These are phyloP conservation scores for Apodemia duryi DNA, from an alignment of 2,888 invertebrate species.

Conservation along the genomic window DNA sequence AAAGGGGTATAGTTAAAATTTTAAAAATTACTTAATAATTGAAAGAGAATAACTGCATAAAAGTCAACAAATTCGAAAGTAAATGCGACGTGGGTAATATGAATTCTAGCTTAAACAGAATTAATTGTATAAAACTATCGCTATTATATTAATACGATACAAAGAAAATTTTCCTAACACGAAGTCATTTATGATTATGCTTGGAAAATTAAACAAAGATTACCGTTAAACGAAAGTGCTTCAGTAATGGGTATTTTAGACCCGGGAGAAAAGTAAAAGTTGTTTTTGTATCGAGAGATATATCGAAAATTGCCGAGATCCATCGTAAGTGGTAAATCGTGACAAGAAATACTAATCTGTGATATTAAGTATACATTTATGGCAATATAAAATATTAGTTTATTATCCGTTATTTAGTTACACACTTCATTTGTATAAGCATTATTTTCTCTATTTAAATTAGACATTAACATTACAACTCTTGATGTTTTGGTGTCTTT, in stretches of 20 bases:
- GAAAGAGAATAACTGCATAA: too few species aligned
- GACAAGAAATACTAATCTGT: neutral
- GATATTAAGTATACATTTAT: slow-evolving; percentile 6
- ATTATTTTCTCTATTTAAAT: neutral
- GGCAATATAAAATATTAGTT: neutral
- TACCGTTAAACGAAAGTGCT: slow-evolving; percentile 7
- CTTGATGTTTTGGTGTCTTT: too few species aligned
- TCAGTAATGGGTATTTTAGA: slow-evolving; percentile 4
- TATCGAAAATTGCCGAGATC: slow-evolving; percentile 7
- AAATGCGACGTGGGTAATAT: neutral
- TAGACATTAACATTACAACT: neutral
- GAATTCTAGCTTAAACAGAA: neutral
- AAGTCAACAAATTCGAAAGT: too few species aligned
- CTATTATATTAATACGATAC: neutral
- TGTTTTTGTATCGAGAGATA: slow-evolving; percentile 20
- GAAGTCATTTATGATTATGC: neutral
- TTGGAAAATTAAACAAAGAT: slow-evolving; percentile 4
- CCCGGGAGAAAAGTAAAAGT: slow-evolving; percentile 23
- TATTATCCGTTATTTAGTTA: neutral
- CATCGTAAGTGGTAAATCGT: slow-evolving; percentile 5
- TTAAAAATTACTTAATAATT: too few species aligned
- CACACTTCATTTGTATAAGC: neutral
- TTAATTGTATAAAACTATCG: neutral
- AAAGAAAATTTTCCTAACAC: neutral
- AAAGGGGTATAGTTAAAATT: too few species aligned